Evolutionary conservation across 2,888 invertebrate genomes (phyloP).

Genomic region (Nemapogon koenigi): DNA sequence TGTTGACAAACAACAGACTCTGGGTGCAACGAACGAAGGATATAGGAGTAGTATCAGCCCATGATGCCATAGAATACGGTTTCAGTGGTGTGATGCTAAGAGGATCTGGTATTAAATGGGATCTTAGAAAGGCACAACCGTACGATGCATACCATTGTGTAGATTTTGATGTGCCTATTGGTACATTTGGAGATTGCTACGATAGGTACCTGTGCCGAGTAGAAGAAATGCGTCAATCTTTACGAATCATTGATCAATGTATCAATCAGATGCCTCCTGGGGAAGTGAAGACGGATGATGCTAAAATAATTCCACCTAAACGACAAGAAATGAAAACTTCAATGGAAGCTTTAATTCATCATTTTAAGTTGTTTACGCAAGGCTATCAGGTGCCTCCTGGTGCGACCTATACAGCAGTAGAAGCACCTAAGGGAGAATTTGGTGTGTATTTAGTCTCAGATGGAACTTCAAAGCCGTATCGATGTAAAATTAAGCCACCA

Average conservation of each 20-base stretch:
- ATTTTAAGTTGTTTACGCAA: slow-evolving; percentile 85
- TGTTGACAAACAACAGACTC: slow-evolving; percentile 77
- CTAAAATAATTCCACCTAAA: slow-evolving; percentile 77
- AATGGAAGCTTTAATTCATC: slow-evolving; percentile 90
- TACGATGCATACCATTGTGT: slow-evolving; percentile 85
- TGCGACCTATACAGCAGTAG: slow-evolving; percentile 77
- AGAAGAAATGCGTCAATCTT: slow-evolving; percentile 78
- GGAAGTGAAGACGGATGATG: slow-evolving; percentile 79
- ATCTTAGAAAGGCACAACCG: slow-evolving; percentile 79
- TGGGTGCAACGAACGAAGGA: slow-evolving; percentile 69
- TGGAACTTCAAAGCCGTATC: slow-evolving; percentile 77
- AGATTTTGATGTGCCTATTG: slow-evolving; percentile 85
- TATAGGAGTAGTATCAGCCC: slow-evolving; percentile 74
- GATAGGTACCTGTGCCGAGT: slow-evolving; percentile 76
- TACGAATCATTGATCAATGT: slow-evolving; percentile 80
- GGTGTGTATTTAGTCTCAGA: slow-evolving; percentile 88
- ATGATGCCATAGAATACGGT: slow-evolving; percentile 78
- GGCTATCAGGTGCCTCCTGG: slow-evolving; percentile 88
- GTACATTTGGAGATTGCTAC: slow-evolving; percentile 83
- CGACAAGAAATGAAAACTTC: slow-evolving; percentile 83
- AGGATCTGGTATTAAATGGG: slow-evolving; percentile 87
- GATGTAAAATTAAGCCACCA: slow-evolving; percentile 66
- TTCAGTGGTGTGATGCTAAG: slow-evolving; percentile 78
- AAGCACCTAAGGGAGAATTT: slow-evolving; percentile 88
- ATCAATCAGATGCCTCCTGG: slow-evolving; percentile 84